Base-by-base conservation (phyloP, 2,888 invertebrate species). In the Nomada goodeniana region DNA sequence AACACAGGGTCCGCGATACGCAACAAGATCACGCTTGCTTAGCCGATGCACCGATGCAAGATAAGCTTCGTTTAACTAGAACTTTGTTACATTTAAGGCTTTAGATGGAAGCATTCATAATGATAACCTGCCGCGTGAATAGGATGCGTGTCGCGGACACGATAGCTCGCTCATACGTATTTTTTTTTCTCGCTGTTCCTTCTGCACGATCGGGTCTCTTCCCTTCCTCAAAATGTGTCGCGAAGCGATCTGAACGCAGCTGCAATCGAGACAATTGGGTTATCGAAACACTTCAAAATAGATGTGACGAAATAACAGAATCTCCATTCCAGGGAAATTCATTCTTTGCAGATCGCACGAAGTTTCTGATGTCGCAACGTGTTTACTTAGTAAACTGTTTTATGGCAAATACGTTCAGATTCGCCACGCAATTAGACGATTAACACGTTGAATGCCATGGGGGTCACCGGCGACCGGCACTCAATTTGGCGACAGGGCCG, bases 81-180 rank as follows among this genome's bases (percentile, higher is more conserved):
- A 84, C 85, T 79, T 88, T 86, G 87, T 87, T 88, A 90, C 82
- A 89, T 69, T 79, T 82, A 78, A 92, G 91, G 92, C 89, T 90
- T 90, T 89, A 91, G 90, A 90, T 92, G 92, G 91, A 93, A 92
- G 92, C 92, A 91, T 91, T 82, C 89, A 79, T 86, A 76, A 82
- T 71, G 71, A 83, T 60, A 71, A 60, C 71, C 65, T 68, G 55
- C 68, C 59, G 55, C 69, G 55, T 63, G 23, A 67, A 81, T 61
- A 70, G 67, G 61, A 76, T 73, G 73, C 75, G n/a, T 5, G 36
- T 75, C 52, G 20, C 44, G 52, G 42, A 26, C 67, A 26, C 23
- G 44, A 42, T 52, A 53, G 7, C 42, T 63, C n/a, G 29, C 4
- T 36, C 47, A 29, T 23, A 47, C 18, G n/a, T 1, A 5, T 61